Evolutionary conservation across 2,888 invertebrate species (phyloP).

Genomic region (Eubasilissa splendida): DNA sequence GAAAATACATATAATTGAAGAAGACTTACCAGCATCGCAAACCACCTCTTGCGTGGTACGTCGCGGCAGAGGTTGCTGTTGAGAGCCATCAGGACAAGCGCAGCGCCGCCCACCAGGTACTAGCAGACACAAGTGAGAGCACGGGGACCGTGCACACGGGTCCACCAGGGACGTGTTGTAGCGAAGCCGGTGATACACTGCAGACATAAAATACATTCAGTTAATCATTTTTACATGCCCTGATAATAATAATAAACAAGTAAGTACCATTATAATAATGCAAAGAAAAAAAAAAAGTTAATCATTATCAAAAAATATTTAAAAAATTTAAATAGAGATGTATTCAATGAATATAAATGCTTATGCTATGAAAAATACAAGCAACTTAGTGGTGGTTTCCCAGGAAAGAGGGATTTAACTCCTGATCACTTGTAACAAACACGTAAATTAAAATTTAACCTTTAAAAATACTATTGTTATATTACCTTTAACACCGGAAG

Average conservation of each 20-base stretch:
- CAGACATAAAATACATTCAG: slow-evolving; percentile 59
- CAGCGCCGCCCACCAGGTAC: slow-evolving; percentile 92
- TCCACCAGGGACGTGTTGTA: slow-evolving; percentile 84
- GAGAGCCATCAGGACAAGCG: slow-evolving; percentile 88
- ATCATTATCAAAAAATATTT: too few species aligned
- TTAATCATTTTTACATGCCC: slow-evolving; percentile 18
- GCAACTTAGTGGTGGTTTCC: too few species aligned
- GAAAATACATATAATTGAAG: not conserved
- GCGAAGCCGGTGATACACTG: slow-evolving; percentile 86
- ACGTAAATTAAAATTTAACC: too few species aligned
- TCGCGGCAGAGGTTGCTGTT: slow-evolving; percentile 69
- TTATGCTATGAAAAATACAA: too few species aligned
- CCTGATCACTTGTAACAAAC: too few species aligned
- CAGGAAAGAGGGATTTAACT: too few species aligned
- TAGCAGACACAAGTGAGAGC: slow-evolving; percentile 94
- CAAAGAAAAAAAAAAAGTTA: not conserved
- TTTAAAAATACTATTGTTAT: slow-evolving; percentile 4
- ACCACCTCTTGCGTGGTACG: slow-evolving; percentile 76
- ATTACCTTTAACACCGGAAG: slow-evolving; percentile 86
- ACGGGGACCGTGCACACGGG: slow-evolving; percentile 80
- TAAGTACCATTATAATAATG: not conserved
- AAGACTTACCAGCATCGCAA: slow-evolving; percentile 83
- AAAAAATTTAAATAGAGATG: too few species aligned
- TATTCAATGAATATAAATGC: too few species aligned
- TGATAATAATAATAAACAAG: not conserved